A percentile compares a stretch with the other conserved stretches of the same genome.
Evolutionary conservation across 2,797 vertebrate species (phyloP).

Genomic region (Parauchenoglanis punctatus): DNA sequence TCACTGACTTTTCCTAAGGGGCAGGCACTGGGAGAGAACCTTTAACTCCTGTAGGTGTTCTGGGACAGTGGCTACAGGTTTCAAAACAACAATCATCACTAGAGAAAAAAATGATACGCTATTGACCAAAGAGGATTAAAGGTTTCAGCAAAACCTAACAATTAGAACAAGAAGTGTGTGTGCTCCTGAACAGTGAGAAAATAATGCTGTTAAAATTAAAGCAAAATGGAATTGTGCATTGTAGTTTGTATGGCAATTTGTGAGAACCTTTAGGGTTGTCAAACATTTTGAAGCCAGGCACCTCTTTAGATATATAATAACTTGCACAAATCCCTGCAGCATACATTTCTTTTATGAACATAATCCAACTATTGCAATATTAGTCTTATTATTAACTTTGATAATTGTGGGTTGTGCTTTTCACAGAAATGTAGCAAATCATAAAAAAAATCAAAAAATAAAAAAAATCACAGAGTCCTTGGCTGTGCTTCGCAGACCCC

Average conservation of each 20-base stretch:
- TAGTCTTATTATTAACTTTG: background rate
- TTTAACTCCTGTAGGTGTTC: slow-evolving; percentile 54
- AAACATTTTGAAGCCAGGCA: background rate
- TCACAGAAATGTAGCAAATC: background rate
- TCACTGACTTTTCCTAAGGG: slow-evolving; percentile 50
- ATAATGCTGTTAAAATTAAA: background rate
- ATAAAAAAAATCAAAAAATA: no score
- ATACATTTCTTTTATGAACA: background rate
- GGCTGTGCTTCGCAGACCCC: background rate
- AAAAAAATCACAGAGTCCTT: background rate
- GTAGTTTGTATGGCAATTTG: background rate
- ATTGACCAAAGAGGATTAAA: background rate
- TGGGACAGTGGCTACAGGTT: slow-evolving; percentile 44
- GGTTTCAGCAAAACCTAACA: slow-evolving; percentile 12
- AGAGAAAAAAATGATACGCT: slow-evolving; percentile 2
- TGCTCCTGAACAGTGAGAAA: background rate
- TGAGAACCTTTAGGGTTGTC: background rate
- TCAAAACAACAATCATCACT: slow-evolving; percentile 47
- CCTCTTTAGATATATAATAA: background rate
- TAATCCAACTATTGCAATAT: background rate
- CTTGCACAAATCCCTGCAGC: no score
- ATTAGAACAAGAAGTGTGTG: slow-evolving; percentile 6
- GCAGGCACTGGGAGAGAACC: slow-evolving; percentile 27
- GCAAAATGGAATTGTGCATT: background rate
- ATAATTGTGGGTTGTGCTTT: background rate